A percentile compares a stretch with the other conserved stretches of the same genome.
phyloP scores from a whole-genome alignment of 2,113 vertebrate genomes.

The Chrysemys picta region DNA sequence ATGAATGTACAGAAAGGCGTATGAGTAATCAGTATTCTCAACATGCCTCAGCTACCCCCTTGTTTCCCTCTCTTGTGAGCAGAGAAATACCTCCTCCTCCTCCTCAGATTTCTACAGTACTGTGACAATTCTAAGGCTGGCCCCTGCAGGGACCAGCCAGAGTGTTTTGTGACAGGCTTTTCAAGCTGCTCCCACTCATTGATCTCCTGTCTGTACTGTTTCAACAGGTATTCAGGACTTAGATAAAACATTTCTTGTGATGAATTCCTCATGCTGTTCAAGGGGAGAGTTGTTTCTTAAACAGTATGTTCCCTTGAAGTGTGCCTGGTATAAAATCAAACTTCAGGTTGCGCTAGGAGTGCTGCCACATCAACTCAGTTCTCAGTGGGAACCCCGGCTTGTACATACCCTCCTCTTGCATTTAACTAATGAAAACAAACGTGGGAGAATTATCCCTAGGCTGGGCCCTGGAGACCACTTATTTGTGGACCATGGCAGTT shows the following conservation, averaged over 20 bases:
- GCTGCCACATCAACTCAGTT: background rate
- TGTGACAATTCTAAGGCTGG: background rate
- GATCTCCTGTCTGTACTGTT: conserved; percentile 8
- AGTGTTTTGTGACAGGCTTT: conserved; percentile 3
- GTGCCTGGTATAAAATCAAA: background rate
- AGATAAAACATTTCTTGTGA: background rate
- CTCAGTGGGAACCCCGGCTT: conserved; percentile 12
- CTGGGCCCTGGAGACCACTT: background rate
- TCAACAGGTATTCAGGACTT: background rate
- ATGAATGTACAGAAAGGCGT: background rate
- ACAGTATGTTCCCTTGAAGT: background rate
- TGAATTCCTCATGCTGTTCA: background rate
- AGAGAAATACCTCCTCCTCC: background rate
- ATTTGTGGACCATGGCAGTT: conserved; percentile 30
- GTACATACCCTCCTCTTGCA: conserved; percentile 29
- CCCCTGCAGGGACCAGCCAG: background rate
- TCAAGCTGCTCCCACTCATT: conserved; percentile 16
- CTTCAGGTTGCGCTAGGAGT: background rate
- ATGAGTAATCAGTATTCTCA: conserved; percentile 8
- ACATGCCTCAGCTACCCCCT: background rate
- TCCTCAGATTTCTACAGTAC: background rate
- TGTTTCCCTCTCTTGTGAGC: background rate
- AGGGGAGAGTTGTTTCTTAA: background rate
- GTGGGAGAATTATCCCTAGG: conserved; percentile 32
- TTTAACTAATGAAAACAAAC: conserved; percentile 43